Conservation (phyloP, 1,140 invertebrate genomes). For the Zophobas atratus region DNA sequence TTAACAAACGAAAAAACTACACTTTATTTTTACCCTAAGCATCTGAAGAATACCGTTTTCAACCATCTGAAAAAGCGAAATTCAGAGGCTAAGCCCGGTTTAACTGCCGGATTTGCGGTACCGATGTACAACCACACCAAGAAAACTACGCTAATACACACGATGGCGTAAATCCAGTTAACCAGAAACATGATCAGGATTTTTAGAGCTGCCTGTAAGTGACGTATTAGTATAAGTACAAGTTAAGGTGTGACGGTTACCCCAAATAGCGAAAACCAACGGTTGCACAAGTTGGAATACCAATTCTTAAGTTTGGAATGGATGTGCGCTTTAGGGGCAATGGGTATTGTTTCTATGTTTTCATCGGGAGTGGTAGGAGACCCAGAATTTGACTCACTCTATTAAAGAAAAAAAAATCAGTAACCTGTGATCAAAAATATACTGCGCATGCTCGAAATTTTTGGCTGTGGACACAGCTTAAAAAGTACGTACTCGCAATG, state of each 20-base stretch:
- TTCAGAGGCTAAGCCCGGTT: slow-evolving; percentile 90
- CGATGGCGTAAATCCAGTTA: slow-evolving; percentile 92
- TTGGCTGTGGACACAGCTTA: background rate
- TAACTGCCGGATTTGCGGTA: slow-evolving; percentile 93
- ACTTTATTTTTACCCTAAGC: slow-evolving; percentile 80
- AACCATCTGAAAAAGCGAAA: slow-evolving; percentile 91
- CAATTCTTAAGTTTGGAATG: slow-evolving; percentile 92
- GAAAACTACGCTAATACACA: slow-evolving; percentile 85
- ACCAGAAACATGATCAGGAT: slow-evolving; percentile 93
- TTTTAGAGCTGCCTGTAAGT: slow-evolving; percentile 85
- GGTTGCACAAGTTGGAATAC: slow-evolving; percentile 94
- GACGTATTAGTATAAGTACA: slow-evolving; percentile 16
- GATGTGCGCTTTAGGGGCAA: slow-evolving; percentile 77
- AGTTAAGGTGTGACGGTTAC: slow-evolving; percentile 73
- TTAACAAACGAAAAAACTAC: slow-evolving; percentile 18
- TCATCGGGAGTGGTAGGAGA: slow-evolving; percentile 62
- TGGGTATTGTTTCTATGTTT: slow-evolving; percentile 69
- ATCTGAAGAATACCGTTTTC: slow-evolving; percentile 79
- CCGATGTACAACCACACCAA: slow-evolving; percentile 95
- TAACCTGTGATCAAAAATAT: background rate
- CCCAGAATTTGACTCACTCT: slow-evolving; percentile 64
- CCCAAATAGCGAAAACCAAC: slow-evolving; percentile 92
- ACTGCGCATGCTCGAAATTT: background rate
- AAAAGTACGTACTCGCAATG: slow-evolving; percentile 67
- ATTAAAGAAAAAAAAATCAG: background rate